These are phyloP conservation scores for Fringilla coelebs DNA, from an alignment of 2,797 vertebrate species.

Conservation along the genomic window DNA sequence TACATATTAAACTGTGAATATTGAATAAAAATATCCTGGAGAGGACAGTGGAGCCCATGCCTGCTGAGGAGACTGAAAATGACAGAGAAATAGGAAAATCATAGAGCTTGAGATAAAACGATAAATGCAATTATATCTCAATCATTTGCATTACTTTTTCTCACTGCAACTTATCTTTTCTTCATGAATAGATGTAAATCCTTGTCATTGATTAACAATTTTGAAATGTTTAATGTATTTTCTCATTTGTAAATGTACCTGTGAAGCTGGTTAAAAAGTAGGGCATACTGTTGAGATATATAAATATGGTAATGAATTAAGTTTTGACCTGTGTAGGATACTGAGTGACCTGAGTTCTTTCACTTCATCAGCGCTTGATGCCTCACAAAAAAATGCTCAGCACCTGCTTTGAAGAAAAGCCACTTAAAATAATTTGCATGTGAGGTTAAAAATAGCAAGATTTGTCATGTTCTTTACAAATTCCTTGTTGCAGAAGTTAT, in stretches of 20 bases:
- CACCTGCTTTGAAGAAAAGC: neutral
- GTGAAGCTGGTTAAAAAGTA: conserved; percentile 3
- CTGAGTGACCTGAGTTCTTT: neutral
- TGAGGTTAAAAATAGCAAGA: neutral
- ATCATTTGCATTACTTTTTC: neutral
- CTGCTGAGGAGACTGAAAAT: neutral
- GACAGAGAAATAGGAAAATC: neutral
- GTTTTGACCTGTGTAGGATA: neutral
- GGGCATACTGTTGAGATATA: neutral
- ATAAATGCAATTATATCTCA: neutral
- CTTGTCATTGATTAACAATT: neutral
- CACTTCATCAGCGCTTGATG: neutral
- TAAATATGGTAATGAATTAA: neutral
- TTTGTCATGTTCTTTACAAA: neutral
- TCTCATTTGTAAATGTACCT: conserved; percentile 6
- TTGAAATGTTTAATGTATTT: neutral
- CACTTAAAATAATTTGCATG: neutral
- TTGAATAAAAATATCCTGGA: neutral
- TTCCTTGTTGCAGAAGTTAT: neutral
- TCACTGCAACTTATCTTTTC: neutral
- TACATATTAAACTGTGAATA: neutral
- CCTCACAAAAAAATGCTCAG: neutral
- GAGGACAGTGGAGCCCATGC: neutral
- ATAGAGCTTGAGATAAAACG: neutral
- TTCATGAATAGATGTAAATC: neutral